Conservation (phyloP, 1,140 invertebrate genomes). For the Heliconius melpomene region DNA sequence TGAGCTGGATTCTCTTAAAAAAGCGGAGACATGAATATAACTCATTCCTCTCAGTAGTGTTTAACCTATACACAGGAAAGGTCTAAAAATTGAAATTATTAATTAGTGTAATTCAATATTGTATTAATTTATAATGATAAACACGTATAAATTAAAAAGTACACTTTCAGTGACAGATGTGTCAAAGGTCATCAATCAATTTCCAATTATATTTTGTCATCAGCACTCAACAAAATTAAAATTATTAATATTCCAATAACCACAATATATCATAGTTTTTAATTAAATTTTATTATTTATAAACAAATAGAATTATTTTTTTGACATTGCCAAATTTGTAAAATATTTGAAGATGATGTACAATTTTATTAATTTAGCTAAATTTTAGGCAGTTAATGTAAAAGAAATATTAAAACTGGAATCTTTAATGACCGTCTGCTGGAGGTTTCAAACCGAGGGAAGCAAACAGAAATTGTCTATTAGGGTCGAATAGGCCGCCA, state of each 20-base stretch:
- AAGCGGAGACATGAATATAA: no score
- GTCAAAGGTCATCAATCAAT: background rate
- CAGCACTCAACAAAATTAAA: background rate
- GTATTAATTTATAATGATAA: background rate
- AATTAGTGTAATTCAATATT: background rate
- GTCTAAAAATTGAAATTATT: no score
- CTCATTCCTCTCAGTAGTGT: no score
- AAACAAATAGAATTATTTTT: no score
- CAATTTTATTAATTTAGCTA: background rate
- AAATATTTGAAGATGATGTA: background rate
- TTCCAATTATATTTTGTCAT: background rate
- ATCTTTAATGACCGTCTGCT: constrained; percentile 30
- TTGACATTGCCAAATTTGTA: background rate
- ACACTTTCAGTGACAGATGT: background rate
- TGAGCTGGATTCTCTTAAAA: no score
- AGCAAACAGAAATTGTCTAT: constrained; percentile 37
- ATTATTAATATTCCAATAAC: background rate
- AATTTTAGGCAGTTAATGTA: background rate
- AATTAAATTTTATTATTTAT: no score
- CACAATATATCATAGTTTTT: background rate
- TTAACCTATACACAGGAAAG: no score
- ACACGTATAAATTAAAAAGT: background rate
- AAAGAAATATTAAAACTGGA: constrained; percentile 21
- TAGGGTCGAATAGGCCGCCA: constrained; percentile 28
- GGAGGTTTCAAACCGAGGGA: constrained; percentile 27